Conservation (phyloP, 2,113 vertebrate genomes). For the Octodon degus region DNA sequence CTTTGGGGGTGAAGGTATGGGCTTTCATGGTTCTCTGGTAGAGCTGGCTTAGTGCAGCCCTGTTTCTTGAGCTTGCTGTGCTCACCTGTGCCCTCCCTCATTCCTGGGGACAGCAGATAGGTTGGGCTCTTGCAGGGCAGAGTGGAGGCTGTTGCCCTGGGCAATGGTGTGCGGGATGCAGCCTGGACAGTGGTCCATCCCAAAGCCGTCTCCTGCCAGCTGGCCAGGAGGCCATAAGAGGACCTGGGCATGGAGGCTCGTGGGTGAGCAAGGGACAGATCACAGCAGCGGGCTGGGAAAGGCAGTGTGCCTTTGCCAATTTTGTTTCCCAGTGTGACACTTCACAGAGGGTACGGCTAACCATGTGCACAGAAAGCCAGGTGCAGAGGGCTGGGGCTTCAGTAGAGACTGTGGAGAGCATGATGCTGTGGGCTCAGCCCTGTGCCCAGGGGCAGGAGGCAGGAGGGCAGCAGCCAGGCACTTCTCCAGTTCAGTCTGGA, state of each 20-base stretch:
- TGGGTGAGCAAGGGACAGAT: background rate
- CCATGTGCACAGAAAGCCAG: rapidly evolving
- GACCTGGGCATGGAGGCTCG: background rate
- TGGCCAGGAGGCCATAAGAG: background rate
- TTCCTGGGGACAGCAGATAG: background rate
- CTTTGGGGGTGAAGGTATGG: background rate
- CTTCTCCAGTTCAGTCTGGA: background rate
- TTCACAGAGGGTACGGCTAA: background rate
- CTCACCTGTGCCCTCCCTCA: background rate
- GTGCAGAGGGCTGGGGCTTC: background rate
- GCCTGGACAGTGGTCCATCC: background rate
- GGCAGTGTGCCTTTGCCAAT: background rate
- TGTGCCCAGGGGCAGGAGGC: background rate
- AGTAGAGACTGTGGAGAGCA: background rate
- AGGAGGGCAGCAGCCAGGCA: background rate
- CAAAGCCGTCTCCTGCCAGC: background rate
- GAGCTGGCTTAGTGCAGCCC: background rate
- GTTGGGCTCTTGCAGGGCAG: background rate
- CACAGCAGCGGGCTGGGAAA: background rate
- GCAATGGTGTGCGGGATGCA: background rate
- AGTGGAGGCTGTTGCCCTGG: background rate
- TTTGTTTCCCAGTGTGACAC: background rate
- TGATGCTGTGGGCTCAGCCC: rapidly evolving
- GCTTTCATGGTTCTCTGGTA: background rate
- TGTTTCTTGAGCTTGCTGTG: rapidly evolving